Percentiles rank a stretch among this genome's conserved stretches.
Conservation (phyloP, 2,797 vertebrate genomes). For the Rhyacichthys aspro region DNA sequence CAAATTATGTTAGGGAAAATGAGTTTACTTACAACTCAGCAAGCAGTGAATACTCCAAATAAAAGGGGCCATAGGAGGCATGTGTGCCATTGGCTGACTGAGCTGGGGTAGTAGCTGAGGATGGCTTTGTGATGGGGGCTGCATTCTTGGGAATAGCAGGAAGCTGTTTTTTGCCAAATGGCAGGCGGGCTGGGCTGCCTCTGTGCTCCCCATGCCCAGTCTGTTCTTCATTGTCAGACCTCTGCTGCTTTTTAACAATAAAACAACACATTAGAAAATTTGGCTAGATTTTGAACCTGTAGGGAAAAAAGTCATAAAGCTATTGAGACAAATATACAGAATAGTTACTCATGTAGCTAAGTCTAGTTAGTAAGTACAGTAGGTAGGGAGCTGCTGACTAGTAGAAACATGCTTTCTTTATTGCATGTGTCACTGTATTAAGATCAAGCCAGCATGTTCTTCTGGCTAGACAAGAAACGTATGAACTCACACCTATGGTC, state of each 20-base stretch:
- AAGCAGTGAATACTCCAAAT: slow-evolving; percentile 96
- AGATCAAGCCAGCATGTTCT: too few species aligned
- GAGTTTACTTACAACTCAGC: slow-evolving; percentile 92
- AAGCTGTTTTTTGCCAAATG: slow-evolving; percentile 89
- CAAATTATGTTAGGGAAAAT: neutral
- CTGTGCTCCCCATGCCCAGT: slow-evolving; percentile 83
- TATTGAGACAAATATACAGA: too few species aligned
- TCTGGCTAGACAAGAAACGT: slow-evolving; percentile 8
- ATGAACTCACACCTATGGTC: slow-evolving; percentile 14
- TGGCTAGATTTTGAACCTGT: neutral
- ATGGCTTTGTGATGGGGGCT: slow-evolving; percentile 90
- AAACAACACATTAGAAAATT: slow-evolving; percentile 1
- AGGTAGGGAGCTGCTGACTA: neutral
- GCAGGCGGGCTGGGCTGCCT: slow-evolving; percentile 86
- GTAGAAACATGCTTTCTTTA: slow-evolving; percentile 18
- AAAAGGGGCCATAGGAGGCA: slow-evolving; percentile 97
- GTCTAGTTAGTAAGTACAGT: neutral
- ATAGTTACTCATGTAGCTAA: too few species aligned
- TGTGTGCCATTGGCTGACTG: slow-evolving; percentile 94
- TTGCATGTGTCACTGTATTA: slow-evolving; percentile 1
- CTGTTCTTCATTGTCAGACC: slow-evolving; percentile 91
- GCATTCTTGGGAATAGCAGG: slow-evolving; percentile 91
- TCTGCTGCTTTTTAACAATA: slow-evolving; percentile 70
- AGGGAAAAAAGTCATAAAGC: neutral
- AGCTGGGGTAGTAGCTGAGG: slow-evolving; percentile 79